Percentiles rank a stretch among this genome's conserved stretches.
phyloP scores from a whole-genome alignment of 2,888 invertebrate genomes.

The Fragum sueziense region DNA sequence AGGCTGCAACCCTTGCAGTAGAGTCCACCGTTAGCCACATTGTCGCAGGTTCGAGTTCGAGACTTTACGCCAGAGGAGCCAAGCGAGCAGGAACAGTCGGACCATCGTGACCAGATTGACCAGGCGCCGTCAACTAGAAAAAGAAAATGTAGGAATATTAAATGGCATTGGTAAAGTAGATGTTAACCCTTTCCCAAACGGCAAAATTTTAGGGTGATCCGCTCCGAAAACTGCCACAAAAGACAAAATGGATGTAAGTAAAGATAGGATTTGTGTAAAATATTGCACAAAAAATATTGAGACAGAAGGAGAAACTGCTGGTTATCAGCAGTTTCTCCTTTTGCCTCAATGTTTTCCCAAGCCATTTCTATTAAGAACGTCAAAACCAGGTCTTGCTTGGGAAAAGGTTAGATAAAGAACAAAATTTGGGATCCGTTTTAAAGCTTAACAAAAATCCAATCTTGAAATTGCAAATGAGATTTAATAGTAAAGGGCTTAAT shows the following conservation, averaged over 20 bases:
- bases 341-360: no score
- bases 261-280: no score
- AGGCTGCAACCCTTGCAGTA: neutral
- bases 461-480: neutral
- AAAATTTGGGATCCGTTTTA: neutral
- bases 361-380: no score
- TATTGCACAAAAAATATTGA: no score
- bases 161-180: neutral
- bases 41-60: neutral
- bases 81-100: slow-evolving; percentile 5
- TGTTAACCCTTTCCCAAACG: neutral
- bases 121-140: slow-evolving; percentile 7
- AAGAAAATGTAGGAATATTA: neutral
- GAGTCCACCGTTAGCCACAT: neutral
- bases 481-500: neutral
- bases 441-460: neutral
- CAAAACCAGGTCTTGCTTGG: no score
- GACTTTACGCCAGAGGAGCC: neutral
- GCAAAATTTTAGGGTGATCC: no score
- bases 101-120: neutral
- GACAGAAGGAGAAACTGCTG: no score
- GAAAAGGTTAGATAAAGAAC: neutral
- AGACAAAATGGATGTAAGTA: no score
- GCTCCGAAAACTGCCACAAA: no score
- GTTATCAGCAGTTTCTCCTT: no score